These are phyloP conservation scores for Lepus timidus DNA, from an alignment of 2,113 vertebrate genomes.

Conservation along the genomic window DNA sequence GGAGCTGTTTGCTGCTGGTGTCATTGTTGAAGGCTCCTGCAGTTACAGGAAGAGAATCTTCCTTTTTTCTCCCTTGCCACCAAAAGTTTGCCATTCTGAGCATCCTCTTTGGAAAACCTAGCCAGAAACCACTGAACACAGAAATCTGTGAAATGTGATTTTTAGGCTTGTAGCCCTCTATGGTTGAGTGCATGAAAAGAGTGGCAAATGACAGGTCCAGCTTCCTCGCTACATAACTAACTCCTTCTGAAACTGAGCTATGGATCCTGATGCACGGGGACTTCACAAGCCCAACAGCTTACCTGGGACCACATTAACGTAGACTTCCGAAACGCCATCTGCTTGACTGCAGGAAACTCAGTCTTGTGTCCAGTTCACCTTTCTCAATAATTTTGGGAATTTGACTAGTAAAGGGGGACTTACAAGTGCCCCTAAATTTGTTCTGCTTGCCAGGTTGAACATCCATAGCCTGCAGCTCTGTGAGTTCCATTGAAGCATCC, in stretches of 20 bases:
- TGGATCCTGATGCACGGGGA: background rate
- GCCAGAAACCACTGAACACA: background rate
- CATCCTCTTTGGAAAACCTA: slow-evolving; percentile 7
- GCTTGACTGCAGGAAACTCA: background rate
- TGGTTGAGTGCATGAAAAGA: background rate
- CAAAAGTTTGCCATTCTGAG: background rate
- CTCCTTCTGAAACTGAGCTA: background rate
- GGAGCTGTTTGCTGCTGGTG: background rate
- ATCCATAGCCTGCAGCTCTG: background rate
- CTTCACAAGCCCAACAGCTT: background rate
- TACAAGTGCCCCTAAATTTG: background rate
- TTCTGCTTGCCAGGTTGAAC: background rate
- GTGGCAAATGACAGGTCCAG: background rate
- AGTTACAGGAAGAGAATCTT: background rate
- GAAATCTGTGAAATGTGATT: background rate
- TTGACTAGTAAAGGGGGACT: background rate
- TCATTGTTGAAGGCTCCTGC: background rate
- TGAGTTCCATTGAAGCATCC: background rate
- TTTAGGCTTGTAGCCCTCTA: background rate
- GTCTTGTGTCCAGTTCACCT: background rate
- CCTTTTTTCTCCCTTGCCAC: background rate
- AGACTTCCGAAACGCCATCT: background rate
- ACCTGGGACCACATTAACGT: background rate
- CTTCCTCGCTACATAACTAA: background rate
- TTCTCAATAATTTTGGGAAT: background rate